A percentile compares a stretch with the other conserved stretches of the same genome.
These are phyloP conservation scores for Trissolcus brochymenae DNA, from an alignment of 2,888 invertebrate genomes.

Conservation along the genomic window DNA sequence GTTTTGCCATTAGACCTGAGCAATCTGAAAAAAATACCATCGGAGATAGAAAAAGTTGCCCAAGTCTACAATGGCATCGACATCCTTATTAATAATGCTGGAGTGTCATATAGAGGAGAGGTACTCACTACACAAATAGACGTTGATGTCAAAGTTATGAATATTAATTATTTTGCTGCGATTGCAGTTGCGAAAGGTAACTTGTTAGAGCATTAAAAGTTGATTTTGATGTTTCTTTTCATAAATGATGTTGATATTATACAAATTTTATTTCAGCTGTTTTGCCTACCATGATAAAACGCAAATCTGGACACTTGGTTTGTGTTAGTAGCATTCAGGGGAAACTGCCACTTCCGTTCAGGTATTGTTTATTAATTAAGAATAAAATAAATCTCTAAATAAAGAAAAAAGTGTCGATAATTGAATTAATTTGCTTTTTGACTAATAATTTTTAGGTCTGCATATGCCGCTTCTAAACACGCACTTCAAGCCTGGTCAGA, in stretches of 20 bases:
- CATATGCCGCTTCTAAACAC: conserved; percentile 95
- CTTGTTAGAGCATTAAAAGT: conserved; percentile 7
- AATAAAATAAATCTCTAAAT: conserved; percentile 1
- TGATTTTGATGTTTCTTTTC: background rate
- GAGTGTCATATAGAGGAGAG: conserved; percentile 88
- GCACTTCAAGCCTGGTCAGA: conserved; percentile 97
- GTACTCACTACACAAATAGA: conserved; percentile 85
- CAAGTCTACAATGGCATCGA: conserved; percentile 87
- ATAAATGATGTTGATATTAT: background rate
- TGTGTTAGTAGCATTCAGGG: conserved; percentile 96
- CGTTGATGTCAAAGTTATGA: conserved; percentile 92
- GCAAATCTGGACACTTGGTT: conserved; percentile 87
- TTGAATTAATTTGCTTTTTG: background rate
- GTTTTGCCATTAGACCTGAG: conserved; percentile 86
- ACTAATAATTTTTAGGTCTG: conserved; percentile 81
- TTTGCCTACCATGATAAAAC: conserved; percentile 88
- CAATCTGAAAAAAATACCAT: conserved; percentile 81
- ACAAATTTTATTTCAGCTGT: conserved; percentile 79
- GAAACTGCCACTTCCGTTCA: conserved; percentile 90
- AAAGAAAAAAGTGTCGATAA: background rate
- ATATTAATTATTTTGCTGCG: conserved; percentile 95
- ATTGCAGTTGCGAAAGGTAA: conserved; percentile 93
- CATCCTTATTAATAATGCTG: conserved; percentile 95
- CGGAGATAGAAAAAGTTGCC: conserved; percentile 82
- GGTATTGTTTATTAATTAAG: too few species aligned